Evolutionary conservation across 2,888 invertebrate genomes (phyloP).

Genomic region (Acronicta aceris): DNA sequence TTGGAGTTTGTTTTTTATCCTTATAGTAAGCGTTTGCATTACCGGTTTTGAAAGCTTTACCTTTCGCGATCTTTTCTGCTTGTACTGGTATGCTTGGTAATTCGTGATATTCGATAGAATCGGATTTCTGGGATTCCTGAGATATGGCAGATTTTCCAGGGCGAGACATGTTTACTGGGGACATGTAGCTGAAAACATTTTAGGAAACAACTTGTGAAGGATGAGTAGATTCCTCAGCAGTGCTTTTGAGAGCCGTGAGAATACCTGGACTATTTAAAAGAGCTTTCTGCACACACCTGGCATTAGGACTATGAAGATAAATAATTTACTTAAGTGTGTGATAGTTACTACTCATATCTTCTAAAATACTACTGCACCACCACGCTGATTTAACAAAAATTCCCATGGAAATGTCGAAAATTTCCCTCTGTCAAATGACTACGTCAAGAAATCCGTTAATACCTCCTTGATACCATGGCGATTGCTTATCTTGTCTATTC

Average conservation of each 20-base stretch:
- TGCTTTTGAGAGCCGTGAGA: not conserved
- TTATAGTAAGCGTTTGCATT: conserved; percentile 5
- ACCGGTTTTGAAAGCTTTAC: conserved; percentile 10
- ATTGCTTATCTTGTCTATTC: conserved; percentile 21
- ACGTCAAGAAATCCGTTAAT: not conserved
- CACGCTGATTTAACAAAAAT: not conserved
- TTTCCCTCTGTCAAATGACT: conserved; percentile 9
- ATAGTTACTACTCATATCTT: not conserved
- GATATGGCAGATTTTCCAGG: conserved; percentile 24
- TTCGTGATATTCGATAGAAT: conserved; percentile 69
- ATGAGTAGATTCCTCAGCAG: not conserved
- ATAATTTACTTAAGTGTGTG: too few relatives aligned
- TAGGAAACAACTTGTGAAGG: not conserved
- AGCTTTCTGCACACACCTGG: not conserved
- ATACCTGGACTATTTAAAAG: not conserved
- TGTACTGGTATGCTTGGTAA: conserved; percentile 63
- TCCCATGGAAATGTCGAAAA: not conserved
- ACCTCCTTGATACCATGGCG: conserved; percentile 11
- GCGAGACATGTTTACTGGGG: conserved; percentile 24
- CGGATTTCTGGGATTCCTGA: conserved; percentile 53
- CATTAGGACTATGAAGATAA: too few relatives aligned
- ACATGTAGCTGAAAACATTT: conserved; percentile 4
- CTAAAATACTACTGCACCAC: not conserved
- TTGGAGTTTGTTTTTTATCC: conserved; percentile 7
- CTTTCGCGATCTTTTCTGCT: conserved; percentile 24